phyloP scores from a whole-genome alignment of 2,888 invertebrate species.

The Chelonus formosanus region DNA sequence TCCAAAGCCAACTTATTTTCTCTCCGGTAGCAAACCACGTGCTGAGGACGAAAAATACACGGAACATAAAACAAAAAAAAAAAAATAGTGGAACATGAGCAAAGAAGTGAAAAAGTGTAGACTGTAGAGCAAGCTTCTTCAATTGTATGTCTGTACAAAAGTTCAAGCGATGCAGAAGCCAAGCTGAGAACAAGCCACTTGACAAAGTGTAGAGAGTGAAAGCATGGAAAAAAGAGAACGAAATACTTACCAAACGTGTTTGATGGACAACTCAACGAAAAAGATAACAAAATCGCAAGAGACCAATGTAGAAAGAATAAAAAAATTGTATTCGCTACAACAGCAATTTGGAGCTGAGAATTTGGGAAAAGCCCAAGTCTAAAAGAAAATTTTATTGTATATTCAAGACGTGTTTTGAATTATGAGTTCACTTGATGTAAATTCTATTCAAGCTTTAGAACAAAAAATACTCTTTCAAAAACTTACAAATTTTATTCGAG shows the following conservation, averaged over 20 bases:
- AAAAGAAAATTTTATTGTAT: slow-evolving; percentile 62
- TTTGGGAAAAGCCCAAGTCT: slow-evolving; percentile 48
- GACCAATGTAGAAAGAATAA: slow-evolving; percentile 23
- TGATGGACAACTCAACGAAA: slow-evolving; percentile 27
- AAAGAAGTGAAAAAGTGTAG: slow-evolving; percentile 17
- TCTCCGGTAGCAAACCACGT: slow-evolving; percentile 6
- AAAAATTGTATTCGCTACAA: slow-evolving; percentile 11
- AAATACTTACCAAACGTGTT: slow-evolving; percentile 25
- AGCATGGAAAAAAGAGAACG: slow-evolving; percentile 17
- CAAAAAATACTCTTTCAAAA: too few species aligned
- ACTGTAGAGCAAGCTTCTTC: slow-evolving; percentile 26
- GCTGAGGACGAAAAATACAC: slow-evolving; percentile 7
- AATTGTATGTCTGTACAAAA: slow-evolving; percentile 28
- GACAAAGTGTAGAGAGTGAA: slow-evolving; percentile 48
- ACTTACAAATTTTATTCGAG: not conserved
- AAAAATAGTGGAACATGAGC: not conserved
- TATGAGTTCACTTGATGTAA: slow-evolving; percentile 41
- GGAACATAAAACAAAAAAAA: slow-evolving; percentile 14
- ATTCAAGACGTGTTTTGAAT: slow-evolving; percentile 61
- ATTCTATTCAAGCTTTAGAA: too few species aligned
- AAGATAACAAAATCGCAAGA: slow-evolving; percentile 11
- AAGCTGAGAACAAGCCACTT: slow-evolving; percentile 42
- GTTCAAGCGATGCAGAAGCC: slow-evolving; percentile 30
- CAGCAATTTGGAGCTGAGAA: slow-evolving; percentile 28
- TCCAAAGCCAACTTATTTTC: not conserved